Evolutionary conservation across 2,888 invertebrate species (phyloP), one percentile per base, ranked within the genome.

Genomic region (Rhagonycha lutea): DNA sequence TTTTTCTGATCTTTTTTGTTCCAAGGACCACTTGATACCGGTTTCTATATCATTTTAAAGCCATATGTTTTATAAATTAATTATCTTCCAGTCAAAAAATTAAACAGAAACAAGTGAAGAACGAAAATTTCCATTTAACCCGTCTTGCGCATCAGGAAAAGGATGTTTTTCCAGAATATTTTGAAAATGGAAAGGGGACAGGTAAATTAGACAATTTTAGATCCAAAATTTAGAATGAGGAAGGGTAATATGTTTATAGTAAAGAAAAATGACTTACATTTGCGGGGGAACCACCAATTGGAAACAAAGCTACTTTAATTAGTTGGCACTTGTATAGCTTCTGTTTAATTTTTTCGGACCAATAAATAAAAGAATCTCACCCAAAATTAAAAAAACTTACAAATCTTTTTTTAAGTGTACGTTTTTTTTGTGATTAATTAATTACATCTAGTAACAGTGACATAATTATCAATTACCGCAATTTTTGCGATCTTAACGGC

Each of bases 381-480:
- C 32, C 32, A 32, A 32, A 32, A 32, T 32, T 32, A 32, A n/a
- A 47, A 18, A 47, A 47, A 47, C 12, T 47, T n/a, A 47, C 47
- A 47, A 47, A 47, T 47, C 47, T 47, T 47, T 47, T 47, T 47
- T 47, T n/a, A 32, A 68, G 18, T 32, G 28, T 32, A 12, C 18
- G 4, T 18, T 47, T 68, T 29, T 68, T 14, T 14, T 29, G 18
- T 10, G 10, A 18, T 32, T 18, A 68, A 71, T 63, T 65, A 71
- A 71, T 71, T 63, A 18, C 32, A 63, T 32, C 32, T 60, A 63
- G 47, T 60, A 72, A 63, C 14, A 47, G 71, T 61, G 68, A 72
- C 72, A 72, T 68, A 68, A 32, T 72, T 68, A 68, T 61, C 14
- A 68, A 47, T 71, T 65, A 65, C 23, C 32, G 62, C 61, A 70